Base-by-base conservation (phyloP, 1,140 invertebrate genomes). In the Aplysia californica region DNA sequence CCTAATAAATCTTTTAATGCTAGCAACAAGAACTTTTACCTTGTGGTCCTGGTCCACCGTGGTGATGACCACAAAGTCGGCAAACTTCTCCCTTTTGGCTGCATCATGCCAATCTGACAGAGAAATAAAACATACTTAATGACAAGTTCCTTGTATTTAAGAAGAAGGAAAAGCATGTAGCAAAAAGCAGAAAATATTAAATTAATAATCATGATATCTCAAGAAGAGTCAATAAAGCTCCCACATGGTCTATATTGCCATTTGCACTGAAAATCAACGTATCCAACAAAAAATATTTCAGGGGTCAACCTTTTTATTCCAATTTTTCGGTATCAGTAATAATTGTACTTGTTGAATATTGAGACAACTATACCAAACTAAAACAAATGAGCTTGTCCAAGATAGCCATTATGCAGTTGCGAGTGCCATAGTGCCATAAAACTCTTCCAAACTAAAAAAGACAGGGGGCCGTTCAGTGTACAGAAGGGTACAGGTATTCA, bases 1-100 rank as follows among this genome's bases (percentile, higher is more conserved):
- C n/a, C n/a, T n/a, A n/a, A n/a, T n/a, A n/a, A n/a, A n/a, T n/a
- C n/a, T n/a, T n/a, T n/a, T n/a, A n/a, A n/a, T n/a, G n/a, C n/a
- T n/a, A n/a, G n/a, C n/a, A n/a, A n/a, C n/a, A n/a, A n/a, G n/a
- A n/a, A n/a, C n/a, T 20, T 56, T 73, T 65, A 87, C 86, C 81
- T 86, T 88, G 76, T 91, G 91, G 0, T 87, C 72, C 79, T 82
- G 79, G 78, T 91, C 91, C 58, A 84, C 86, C 20, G 90, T 90
- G 65, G 87, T 84, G 74, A 91, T 90, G 31, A 91, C 86, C 21
- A 88, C 90, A 81, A 86, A 87, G 78, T 91, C 90, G 29, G 89
- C 88, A 82, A 91, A 81, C 77, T 88, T 90, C 0, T 86, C 83
- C 39, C 38, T 75, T n/a, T 84, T 75, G 20, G 78, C 80, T 5